Base-by-base conservation (phyloP, 2,888 invertebrate species). In the Coenonympha glycerion region DNA sequence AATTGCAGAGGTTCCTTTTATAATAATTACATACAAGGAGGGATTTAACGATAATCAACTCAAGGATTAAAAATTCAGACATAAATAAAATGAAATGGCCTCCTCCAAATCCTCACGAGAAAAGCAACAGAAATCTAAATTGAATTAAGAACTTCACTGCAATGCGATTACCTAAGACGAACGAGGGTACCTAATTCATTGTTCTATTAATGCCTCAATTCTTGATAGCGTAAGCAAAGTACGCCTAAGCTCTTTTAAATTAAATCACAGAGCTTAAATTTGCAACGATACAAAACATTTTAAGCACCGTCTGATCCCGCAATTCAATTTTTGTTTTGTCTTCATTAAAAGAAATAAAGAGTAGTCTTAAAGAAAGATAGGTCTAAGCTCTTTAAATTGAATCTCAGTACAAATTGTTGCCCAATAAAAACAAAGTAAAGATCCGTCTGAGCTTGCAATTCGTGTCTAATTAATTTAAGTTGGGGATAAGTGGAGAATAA, bases 111-210 rank as follows among this genome's bases (percentile, higher is more conserved):
- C 46, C 49, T 46, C 36, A 40, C 46, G 26, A 46, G 49, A 48
- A 41, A n/a, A n/a, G n/a, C n/a, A 45, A 48, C 47, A 47, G 49
- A 52, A 46, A 56, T 56, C 47, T 48, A 56, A 56, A 56, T 56
- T 48, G 50, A 56, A 56, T 56, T 53, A 53, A 51, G 50, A 42
- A 49, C 47, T 49, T 52, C 42, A 48, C 52, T 53, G 56, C 53
- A 37, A 51, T 56, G 37, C 53, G 53, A 56, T 53, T 56, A 53
- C 48, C 30, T 41, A 36, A 47, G 53, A 53, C 42, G 56, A 56
- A 56, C 50, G 47, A 26, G 48, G 22, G 46, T 51, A n/a, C n/a
- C n/a, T n/a, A 55, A 55, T 47, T 56, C 46, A 48, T 53, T 46
- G 41, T 36, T 47, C 33, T 44, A 39, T 47, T 53, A 49, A 30